Conservation (phyloP, 2,797 vertebrate genomes). For the Leptatherina wallacei region DNA sequence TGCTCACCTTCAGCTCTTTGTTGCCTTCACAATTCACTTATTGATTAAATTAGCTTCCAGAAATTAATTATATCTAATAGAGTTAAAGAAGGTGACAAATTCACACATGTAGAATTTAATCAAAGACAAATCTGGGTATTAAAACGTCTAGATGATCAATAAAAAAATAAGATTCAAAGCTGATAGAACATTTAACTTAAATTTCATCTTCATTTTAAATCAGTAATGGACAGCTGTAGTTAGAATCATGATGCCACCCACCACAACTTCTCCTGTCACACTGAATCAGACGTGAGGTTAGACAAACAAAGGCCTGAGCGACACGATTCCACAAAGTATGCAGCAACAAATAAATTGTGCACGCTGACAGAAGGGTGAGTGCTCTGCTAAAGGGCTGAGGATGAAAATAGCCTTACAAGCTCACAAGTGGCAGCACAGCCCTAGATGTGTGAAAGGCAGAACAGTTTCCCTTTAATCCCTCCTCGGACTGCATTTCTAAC, state of each 20-base stretch:
- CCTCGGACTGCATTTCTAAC: conserved; percentile 2
- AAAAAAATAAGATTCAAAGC: no score
- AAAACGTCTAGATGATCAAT: conserved; percentile 1
- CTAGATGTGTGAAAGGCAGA: background rate
- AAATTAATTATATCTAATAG: no score
- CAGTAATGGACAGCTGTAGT: background rate
- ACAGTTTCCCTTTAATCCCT: background rate
- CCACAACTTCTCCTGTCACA: background rate
- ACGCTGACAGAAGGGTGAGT: conserved; percentile 39
- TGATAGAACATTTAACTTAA: no score
- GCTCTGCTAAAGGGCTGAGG: conserved; percentile 34
- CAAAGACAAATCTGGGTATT: background rate
- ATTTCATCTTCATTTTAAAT: no score
- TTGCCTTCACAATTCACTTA: background rate
- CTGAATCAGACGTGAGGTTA: conserved; percentile 30
- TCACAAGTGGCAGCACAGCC: conserved; percentile 1
- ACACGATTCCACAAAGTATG: conserved; percentile 46
- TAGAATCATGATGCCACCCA: background rate
- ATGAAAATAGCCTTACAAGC: conserved; percentile 36
- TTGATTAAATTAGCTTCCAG: background rate
- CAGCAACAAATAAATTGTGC: conserved; percentile 51
- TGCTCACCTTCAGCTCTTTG: background rate
- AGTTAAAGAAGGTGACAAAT: background rate
- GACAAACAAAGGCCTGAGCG: conserved; percentile 36
- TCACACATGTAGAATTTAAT: background rate